These are phyloP conservation scores for Pollimyrus isidori DNA, from an alignment of 2,113 vertebrate species.

Conservation along the genomic window DNA sequence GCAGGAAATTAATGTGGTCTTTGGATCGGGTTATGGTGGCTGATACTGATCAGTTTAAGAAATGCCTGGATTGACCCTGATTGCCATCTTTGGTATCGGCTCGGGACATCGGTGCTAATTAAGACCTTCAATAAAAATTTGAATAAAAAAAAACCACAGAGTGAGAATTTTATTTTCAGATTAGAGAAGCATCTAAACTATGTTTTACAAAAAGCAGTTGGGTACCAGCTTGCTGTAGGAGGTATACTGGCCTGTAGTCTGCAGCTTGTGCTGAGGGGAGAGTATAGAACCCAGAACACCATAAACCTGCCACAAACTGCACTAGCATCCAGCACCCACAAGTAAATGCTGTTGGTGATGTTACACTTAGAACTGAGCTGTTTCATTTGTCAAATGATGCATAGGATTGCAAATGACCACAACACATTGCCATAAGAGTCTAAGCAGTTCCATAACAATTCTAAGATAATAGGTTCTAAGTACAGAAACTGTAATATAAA, in stretches of 20 bases:
- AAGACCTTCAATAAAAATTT: not conserved
- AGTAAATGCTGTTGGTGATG: not conserved
- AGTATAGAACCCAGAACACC: not conserved
- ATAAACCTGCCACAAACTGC: not conserved
- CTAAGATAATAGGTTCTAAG: not conserved
- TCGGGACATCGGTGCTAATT: not conserved
- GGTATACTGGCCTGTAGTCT: conserved; percentile 6
- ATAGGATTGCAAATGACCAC: not conserved
- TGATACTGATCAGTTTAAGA: not conserved
- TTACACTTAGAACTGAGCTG: not conserved
- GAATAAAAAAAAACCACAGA: not conserved
- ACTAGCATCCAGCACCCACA: not conserved
- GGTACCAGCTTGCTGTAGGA: not conserved
- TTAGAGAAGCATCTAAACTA: not conserved
- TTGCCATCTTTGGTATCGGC: not conserved
- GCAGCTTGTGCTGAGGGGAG: not conserved
- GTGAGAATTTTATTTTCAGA: not conserved
- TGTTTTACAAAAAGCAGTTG: not conserved
- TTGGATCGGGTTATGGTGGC: not conserved
- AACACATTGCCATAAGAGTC: not conserved
- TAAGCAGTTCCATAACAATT: not conserved
- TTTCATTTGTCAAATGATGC: not conserved
- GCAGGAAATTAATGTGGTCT: not conserved
- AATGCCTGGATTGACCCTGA: not conserved
- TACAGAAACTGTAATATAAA: not conserved